Conservation (phyloP, 1,140 invertebrate species). For the Bradynema listronoti region DNA sequence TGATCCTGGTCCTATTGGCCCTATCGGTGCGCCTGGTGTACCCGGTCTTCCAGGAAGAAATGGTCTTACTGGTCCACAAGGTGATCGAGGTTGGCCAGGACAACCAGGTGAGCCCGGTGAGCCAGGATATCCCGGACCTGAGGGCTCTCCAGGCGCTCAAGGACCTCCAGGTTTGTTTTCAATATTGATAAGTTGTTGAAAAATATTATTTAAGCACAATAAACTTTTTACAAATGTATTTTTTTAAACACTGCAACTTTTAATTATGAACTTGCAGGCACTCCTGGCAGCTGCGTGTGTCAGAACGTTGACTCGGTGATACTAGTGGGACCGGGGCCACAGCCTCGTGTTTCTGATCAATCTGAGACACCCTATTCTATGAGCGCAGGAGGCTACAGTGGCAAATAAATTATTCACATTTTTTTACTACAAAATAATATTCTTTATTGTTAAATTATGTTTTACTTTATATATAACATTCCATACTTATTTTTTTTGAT, state of each 20-base stretch:
- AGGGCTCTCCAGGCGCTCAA: conserved; percentile 49
- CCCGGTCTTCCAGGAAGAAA: conserved; percentile 56
- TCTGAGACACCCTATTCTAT: conserved; percentile 29
- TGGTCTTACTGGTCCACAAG: conserved; percentile 52
- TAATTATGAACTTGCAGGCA: conserved; percentile 36
- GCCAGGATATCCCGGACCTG: conserved; percentile 53
- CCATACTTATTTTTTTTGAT: too few relatives aligned
- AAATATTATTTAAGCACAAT: conserved; percentile 19
- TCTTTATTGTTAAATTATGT: too few relatives aligned
- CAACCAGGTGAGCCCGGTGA: conserved; percentile 22
- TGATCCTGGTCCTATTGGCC: conserved; percentile 52
- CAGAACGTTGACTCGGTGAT: conserved; percentile 56
- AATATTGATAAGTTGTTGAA: conserved; percentile 2
- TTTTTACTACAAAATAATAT: too few relatives aligned
- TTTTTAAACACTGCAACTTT: too few relatives aligned
- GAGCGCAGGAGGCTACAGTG: conserved; percentile 19
- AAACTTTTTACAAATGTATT: too few relatives aligned
- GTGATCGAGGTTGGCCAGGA: conserved; percentile 53
- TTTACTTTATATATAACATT: too few relatives aligned
- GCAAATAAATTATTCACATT: too few relatives aligned
- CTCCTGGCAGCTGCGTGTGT: conserved; percentile 52
- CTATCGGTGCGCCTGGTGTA: conserved; percentile 52
- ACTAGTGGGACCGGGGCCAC: conserved; percentile 47
- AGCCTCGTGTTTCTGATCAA: conserved; percentile 44
- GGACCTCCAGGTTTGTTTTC: conserved; percentile 43